Evolutionary conservation across 2,888 invertebrate species (phyloP), one percentile per base, ranked within the genome.

Genomic region (Amphipoea lucens): DNA sequence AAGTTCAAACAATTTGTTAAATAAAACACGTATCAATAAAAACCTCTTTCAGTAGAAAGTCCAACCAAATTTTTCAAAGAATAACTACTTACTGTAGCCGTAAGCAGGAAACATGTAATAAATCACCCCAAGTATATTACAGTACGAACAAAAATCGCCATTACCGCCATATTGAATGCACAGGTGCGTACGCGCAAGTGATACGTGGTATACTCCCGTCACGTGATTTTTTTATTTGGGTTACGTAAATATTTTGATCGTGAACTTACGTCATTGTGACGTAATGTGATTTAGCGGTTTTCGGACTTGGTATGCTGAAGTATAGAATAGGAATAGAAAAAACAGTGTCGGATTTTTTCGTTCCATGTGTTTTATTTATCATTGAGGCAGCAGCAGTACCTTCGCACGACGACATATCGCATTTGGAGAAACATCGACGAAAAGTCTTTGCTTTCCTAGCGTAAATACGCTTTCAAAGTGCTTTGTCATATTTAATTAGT

Each of bases 71-170:
- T 74, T 74, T 84, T 86, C 69, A 73, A 42, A 29, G 57, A 81
- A 81, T 77, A 62, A 51, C 45, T 70, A 66, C 74, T 42, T 66
- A 75, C 63, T 66, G 57, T 57, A 67, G 36, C 78, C 78, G 69
- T 70, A 51, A 80, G 83, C 78, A 80, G 87, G 85, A 88, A 88
- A 85, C 76, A 78, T 71, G 72, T 74, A 69, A 91, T 90, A 90
- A 91, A 91, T 91, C 90, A 85, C 66, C 20, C 14, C 54, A 80
- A 83, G 87, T 86, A 90, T 83, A 74, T 73, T 78, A 86, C 84
- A 81, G 80, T 76, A 79, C 57, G 71, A 76, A 76, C 75, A 82
- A 86, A 88, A 88, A 85, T 87, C 86, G 72, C 90, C 86, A 90
- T 90, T 91, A 90, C 86, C 74, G 85, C 84, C 83, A 69, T 77